Evolutionary conservation across 2,797 vertebrate species (phyloP).

Genomic region (Alca torda): DNA sequence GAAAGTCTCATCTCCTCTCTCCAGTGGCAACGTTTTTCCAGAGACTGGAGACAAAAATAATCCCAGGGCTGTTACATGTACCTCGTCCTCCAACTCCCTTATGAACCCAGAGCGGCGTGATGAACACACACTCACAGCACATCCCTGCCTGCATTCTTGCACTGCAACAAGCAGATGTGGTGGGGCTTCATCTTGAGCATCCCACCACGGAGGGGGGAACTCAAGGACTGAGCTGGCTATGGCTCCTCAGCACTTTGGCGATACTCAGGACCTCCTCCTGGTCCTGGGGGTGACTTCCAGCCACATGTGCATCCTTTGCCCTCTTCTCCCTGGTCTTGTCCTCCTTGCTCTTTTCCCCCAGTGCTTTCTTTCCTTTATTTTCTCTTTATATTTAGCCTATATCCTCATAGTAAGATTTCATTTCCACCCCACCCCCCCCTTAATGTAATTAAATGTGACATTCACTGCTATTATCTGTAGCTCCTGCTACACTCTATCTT

Average conservation of each 20-base stretch:
- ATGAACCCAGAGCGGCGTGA: rapidly evolving
- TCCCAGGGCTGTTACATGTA: background rate
- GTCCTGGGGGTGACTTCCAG: background rate
- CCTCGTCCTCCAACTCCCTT: background rate
- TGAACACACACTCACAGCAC: background rate
- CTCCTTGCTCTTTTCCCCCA: background rate
- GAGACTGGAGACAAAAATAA: background rate
- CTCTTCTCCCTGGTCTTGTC: background rate
- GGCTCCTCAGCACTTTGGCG: background rate
- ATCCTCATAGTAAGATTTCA: background rate
- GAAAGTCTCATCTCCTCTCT: background rate
- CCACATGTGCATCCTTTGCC: background rate
- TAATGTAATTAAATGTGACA: background rate
- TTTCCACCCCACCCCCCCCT: background rate
- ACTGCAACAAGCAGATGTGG: background rate
- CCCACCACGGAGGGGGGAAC: rapidly evolving
- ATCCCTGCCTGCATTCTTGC: background rate
- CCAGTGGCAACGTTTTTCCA: background rate
- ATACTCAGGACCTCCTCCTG: background rate
- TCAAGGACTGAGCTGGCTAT: background rate
- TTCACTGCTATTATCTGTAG: background rate
- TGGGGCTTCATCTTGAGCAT: background rate
- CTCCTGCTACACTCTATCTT: background rate
- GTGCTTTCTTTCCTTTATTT: background rate
- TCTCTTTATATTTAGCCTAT: background rate